Base-by-base conservation (phyloP, 2,113 vertebrate genomes). In the Trochalopteron elliotii region DNA sequence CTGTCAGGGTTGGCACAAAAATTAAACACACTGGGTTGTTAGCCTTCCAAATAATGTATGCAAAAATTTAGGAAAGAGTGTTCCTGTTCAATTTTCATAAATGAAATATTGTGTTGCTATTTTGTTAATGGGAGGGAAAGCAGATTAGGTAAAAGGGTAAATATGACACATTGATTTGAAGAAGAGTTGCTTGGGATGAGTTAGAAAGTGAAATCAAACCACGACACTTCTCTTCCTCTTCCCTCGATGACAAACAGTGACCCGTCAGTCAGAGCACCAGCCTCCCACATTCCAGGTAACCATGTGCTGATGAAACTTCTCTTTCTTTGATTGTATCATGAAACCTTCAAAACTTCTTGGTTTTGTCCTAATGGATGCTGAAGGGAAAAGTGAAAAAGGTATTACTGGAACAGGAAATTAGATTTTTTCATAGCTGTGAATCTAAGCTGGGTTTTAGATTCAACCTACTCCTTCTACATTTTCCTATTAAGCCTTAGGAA, bases 221-320 rank as follows among this genome's bases (percentile, higher is more conserved):
- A 42, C 44, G 33, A 42, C 25, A 16, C 4, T 30, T 70, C 20
- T 79, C 11, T 57, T 17, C 75, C 21, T 25, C 57, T 47, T 49
- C 24, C 9, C 31, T 77, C 12, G 4, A 5, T 0, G 9, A n/a
- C 19, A 52, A 87, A 19, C 1, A 30, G 25, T 8, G 25, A 11
- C 25, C 1, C 7, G 0, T 9, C 2, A 1, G 5, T 30, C 30
- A 42, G 18, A 78, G 25, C 60, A 67, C 8, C 22, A 24, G 15
- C 33, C 15, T 89, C 30, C 49, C 33, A 9, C 37, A 2, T 24
- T 56, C 44, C 81, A 84, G 72, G 53, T 74, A 57, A 56, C 11
- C 5, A 4, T 12, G 12, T 44, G 9, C 42, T 75, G 42, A 55
- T 81, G 13, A 20, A 81, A 47, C 50, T 72, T 78, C 49, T 25